Base-by-base conservation (phyloP, 2,797 vertebrate genomes). In the Philypnodon macrostomus region DNA sequence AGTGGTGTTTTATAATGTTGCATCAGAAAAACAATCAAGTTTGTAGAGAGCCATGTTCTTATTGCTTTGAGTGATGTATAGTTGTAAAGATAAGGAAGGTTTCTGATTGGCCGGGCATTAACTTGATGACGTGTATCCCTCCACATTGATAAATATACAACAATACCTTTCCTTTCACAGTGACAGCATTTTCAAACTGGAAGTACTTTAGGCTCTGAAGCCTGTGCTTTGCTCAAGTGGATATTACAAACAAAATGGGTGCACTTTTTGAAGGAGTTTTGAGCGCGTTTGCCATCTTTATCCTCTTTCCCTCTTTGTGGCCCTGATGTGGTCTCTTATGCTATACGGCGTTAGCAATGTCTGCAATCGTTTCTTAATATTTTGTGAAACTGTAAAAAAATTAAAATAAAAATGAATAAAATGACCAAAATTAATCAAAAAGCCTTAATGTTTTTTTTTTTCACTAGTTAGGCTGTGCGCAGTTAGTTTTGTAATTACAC, bases 381-480 rank as follows among this genome's bases (percentile, higher is more conserved):
- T 90, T 88, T 87, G 86, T 88, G 81, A 86, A 85, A 84, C 82
- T 80, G 75, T 91, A 89, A 90, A 76, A n/a, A n/a, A n/a, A n/a
- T n/a, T 90, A 88, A 67, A 75, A 83, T 73, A 79, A 79, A 82
- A 75, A 74, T 78, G 72, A 79, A 74, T 56, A 70, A 55, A 66
- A 80, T 73, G 76, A 85, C 59, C 73, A 21, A 82, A 85, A 73
- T 63, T 73, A 8, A 42, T 63, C 18, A 44, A 4, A 32, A 24
- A 27, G 26, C 9, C 24, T 10, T 35, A 16, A 5, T 24, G 36
- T 42, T 8, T 27, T 31, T 16, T 16, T 39, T 4, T 35, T 41
- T n/a, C n/a, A n/a, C n/a, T n/a, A n/a, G n/a, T n/a, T 16, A 8
- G 4, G 31, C 1, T 2, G 1, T 12, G 35, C 27, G 2, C 13